Evolutionary conservation across 2,888 invertebrate species (phyloP), one percentile per base, ranked within the genome.

Genomic region (Metellina segmentata): DNA sequence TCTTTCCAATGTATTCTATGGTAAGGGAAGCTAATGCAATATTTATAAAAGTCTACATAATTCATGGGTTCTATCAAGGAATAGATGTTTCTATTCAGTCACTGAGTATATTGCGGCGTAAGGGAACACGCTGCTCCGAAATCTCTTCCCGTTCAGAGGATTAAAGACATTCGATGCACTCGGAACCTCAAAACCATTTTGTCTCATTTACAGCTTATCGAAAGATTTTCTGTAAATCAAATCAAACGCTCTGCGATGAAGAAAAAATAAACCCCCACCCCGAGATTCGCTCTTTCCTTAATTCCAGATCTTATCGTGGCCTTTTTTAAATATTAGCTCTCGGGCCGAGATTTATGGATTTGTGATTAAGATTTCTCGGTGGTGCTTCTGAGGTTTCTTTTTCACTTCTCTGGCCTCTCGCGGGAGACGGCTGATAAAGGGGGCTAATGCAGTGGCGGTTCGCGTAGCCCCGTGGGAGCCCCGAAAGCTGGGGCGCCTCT

Each of bases 371-470:
- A 52, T 71, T 49, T 49, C n/a, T 48, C 48, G 81, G 48, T 34
- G 70, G 20, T 20, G 70, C 72, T 49, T 9, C 71, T 48, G 86
- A 16, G 70, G 53, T 9, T 81, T 69, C 71, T 72, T 72, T 85
- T 87, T 87, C 72, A 71, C 81, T 69, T 72, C 52, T 16, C 19
- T 72, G 34, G 19, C 81, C 19, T 74, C 89, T 74, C 89, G 0
- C 1, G 77, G 52, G 89, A 82, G 74, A 74, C 61, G 75, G 61
- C 53, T 89, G 89, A 82, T 75, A 89, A 89, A 74, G 61, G 86
- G 72, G 77, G 75, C 74, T 89, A 89, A 89, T 89, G 89, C 82
- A 89, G 48, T 70, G 61, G 77, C 87, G 71, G 82, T 69, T 52
- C 85, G n/a, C 34, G 20, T 49, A n/a, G 48, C 82, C 89, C 53